These are phyloP conservation scores for Ichneumon xanthorius DNA, from an alignment of 2,888 invertebrate genomes.

Conservation along the genomic window DNA sequence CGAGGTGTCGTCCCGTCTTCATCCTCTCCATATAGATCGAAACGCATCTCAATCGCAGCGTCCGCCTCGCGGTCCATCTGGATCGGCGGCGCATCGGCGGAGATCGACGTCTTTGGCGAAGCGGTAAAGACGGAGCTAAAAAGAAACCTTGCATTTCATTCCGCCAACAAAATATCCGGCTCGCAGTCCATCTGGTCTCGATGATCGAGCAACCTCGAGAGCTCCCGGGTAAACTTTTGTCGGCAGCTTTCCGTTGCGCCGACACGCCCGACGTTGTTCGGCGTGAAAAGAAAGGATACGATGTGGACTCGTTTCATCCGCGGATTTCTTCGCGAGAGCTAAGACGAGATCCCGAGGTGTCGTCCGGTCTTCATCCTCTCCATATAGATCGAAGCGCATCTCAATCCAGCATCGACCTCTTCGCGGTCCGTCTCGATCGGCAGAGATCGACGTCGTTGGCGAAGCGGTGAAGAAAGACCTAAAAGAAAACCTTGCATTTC, in stretches of 20 bases:
- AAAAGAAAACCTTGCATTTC: neutral
- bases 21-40: conserved; percentile 24
- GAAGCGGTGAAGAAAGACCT: neutral
- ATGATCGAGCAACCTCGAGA: neutral
- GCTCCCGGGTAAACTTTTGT: conserved; percentile 42
- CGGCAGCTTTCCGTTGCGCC: conserved; percentile 47
- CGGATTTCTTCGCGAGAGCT: conserved; percentile 22
- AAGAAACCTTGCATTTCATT: neutral
- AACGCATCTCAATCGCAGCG: neutral
- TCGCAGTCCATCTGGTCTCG: conserved; percentile 47
- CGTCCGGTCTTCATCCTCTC: neutral
- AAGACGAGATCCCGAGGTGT: conserved; percentile 30
- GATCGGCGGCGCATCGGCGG: neutral
- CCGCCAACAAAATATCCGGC: neutral
- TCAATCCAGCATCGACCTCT: neutral
- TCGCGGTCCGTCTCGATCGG: neutral
- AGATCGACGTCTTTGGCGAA: neutral
- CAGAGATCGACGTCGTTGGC: neutral
- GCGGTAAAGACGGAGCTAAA: neutral
- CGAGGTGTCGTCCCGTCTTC: conserved; percentile 18
- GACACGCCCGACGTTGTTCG: neutral
- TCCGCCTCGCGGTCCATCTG: neutral
- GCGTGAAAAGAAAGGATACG: conserved; percentile 52
- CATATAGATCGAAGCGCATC: conserved; percentile 24
- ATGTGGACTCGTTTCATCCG: conserved; percentile 13